Base-by-base conservation (phyloP, 1,140 invertebrate species). In the Monomorium pharaonis region DNA sequence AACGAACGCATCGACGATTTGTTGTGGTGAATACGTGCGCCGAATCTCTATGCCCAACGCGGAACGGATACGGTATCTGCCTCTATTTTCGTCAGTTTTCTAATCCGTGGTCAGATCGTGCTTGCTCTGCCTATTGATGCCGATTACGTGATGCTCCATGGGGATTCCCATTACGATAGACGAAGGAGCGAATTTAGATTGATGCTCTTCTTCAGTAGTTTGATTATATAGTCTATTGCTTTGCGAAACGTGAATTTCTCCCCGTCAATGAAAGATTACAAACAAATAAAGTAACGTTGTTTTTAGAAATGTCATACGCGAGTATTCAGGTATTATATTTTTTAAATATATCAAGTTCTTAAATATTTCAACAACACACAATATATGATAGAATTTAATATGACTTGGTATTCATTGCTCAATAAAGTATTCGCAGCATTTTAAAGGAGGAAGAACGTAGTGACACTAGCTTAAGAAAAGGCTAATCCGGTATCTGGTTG, bases 1-100 rank as follows among this genome's bases (percentile, higher is more conserved):
- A 56, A 62, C 85, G 54, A 62, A 77, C 60, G 72, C 44, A 74
- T 67, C 49, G 51, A 54, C 80, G 83, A 87, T 91, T 86, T 70
- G 84, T 85, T 63, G 87, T 10, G 27, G 83, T 24, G 85, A 86
- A 81, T 91, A 91, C 91, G 91, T 92, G 91, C 72, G n/a, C 44
- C 18, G 91, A 91, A 92, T 92, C 54, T 65, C 24, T 54, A 42
- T n/a, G 65, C 24, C 21, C 21, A 54, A 33, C 16, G 4, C 21
- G 51, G 65, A 69, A n/a, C 65, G n/a, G 24, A 85, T 72, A 18
- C 83, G 58, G 67, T 86, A 86, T 84, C 84, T 86, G 76, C 27
- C 74, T 84, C 44, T 54, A 54, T 54, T 58, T 80, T 63, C 49
- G 80, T 85, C 81, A 62, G 62, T 88, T 92, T 88, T 91, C 81